A percentile compares a stretch with the other conserved stretches of the same genome.
These are phyloP conservation scores for Empidonax traillii DNA, from an alignment of 2,113 vertebrate genomes.

Conservation along the genomic window DNA sequence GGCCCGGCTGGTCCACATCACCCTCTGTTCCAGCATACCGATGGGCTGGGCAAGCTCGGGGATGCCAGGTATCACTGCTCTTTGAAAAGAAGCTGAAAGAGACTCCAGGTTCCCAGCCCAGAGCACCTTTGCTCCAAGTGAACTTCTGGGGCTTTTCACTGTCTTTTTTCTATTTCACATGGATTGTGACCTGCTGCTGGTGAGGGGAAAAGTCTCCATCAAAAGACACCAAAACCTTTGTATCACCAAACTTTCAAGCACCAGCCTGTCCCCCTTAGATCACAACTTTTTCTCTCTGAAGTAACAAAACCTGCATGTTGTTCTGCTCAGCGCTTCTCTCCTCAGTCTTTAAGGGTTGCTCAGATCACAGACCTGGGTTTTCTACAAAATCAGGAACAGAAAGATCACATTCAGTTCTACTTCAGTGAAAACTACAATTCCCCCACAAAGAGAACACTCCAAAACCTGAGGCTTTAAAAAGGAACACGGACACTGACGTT, in stretches of 20 bases:
- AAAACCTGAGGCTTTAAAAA: background rate
- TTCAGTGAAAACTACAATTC: background rate
- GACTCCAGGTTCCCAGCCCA: background rate
- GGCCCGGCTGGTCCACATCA: background rate
- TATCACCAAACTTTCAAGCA: background rate
- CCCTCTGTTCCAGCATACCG: rapidly evolving
- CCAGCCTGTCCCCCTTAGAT: background rate
- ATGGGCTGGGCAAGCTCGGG: background rate
- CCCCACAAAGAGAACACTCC: background rate
- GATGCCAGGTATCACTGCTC: background rate
- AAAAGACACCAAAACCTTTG: rapidly evolving
- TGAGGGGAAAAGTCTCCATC: background rate
- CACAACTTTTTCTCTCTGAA: background rate
- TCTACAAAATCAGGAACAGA: background rate
- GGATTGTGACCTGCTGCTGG: background rate
- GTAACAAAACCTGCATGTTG: background rate
- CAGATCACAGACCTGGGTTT: background rate
- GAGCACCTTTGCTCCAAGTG: background rate
- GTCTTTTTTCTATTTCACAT: background rate
- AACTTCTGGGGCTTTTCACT: background rate
- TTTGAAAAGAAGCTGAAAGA: background rate
- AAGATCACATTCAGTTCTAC: background rate
- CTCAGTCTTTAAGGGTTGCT: background rate
- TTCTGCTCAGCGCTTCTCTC: background rate
- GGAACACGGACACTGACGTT: background rate